phyloP scores from a whole-genome alignment of 2,888 invertebrate genomes.

The Chromoteleia sp. region DNA sequence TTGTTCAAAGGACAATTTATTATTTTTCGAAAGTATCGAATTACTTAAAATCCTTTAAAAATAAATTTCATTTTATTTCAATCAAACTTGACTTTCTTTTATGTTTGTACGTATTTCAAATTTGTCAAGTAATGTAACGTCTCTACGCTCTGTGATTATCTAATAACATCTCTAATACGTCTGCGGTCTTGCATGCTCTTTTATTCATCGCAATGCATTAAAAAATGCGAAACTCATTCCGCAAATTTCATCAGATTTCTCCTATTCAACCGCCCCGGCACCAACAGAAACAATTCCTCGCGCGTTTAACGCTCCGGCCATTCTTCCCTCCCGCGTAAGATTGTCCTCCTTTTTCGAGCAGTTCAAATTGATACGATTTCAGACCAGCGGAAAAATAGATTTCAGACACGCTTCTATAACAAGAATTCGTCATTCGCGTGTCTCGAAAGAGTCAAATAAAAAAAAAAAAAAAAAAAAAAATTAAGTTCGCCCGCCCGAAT shows the following conservation, averaged over 20 bases:
- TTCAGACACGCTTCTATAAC: constrained; percentile 27
- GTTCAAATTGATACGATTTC: constrained; percentile 46
- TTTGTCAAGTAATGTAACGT: too few species aligned
- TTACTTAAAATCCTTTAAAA: too few species aligned
- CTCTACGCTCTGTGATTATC: too few species aligned
- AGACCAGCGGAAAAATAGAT: constrained; percentile 6
- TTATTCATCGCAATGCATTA: constrained; percentile 3
- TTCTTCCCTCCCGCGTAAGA: constrained; percentile 16
- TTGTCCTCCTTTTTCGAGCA: constrained; percentile 27
- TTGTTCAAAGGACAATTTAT: too few species aligned
- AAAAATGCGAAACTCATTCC: constrained; percentile 7
- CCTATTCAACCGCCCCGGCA: neutral
- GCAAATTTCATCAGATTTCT: constrained; percentile 23
- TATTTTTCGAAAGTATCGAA: too few species aligned
- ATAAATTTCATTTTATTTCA: too few species aligned
- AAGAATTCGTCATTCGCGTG: constrained; percentile 24
- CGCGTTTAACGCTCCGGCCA: constrained; percentile 15
- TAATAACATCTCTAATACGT: too few species aligned
- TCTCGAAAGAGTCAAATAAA: neutral
- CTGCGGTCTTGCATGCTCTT: neutral
- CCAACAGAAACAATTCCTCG: neutral
- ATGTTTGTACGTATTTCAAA: too few species aligned
- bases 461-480: neutral
- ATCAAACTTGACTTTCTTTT: too few species aligned
- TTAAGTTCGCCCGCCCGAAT: neutral